Percentiles rank a stretch among this genome's conserved stretches.
Evolutionary conservation across 2,797 vertebrate genomes (phyloP).

Genomic region (Melanotaenia pygmaea): DNA sequence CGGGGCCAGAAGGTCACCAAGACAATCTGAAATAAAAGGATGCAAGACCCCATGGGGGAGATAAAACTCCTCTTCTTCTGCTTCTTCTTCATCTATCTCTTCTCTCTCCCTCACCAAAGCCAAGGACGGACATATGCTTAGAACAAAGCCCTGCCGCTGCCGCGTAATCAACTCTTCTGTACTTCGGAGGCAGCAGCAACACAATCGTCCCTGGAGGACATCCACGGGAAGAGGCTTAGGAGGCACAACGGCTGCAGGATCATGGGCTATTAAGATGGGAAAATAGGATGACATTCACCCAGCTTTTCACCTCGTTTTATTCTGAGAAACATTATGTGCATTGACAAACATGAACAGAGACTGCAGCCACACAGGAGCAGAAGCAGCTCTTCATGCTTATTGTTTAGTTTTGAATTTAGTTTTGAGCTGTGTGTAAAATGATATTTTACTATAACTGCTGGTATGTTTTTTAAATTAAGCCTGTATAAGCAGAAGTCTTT

Average conservation of each 20-base stretch:
- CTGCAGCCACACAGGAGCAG: neutral
- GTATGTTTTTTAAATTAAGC: neutral
- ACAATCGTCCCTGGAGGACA: conserved; percentile 75
- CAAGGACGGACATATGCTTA: conserved; percentile 72
- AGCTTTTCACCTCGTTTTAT: conserved; percentile 8
- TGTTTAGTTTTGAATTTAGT: neutral
- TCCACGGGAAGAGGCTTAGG: conserved; percentile 63
- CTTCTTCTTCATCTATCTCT: conserved; percentile 46
- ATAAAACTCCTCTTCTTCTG: conserved; percentile 60
- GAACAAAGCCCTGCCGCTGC: conserved; percentile 66
- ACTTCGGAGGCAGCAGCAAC: conserved; percentile 44
- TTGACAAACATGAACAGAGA: conserved; percentile 13
- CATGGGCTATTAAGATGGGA: conserved; percentile 64
- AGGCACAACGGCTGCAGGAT: conserved; percentile 52
- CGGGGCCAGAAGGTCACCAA: conserved; percentile 61
- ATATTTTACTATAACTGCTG: neutral
- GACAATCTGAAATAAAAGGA: conserved; percentile 75
- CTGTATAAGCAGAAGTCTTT: neutral
- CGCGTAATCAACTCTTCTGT: conserved; percentile 74
- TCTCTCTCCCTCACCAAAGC: conserved; percentile 48
- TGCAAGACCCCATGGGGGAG: conserved; percentile 49
- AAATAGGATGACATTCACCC: conserved; percentile 59
- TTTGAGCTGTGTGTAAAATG: neutral
- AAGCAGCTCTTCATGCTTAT: neutral
- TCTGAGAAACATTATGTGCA: neutral